Evolutionary conservation across 2,797 vertebrate species (phyloP).

Genomic region (Rachycentron canadum): DNA sequence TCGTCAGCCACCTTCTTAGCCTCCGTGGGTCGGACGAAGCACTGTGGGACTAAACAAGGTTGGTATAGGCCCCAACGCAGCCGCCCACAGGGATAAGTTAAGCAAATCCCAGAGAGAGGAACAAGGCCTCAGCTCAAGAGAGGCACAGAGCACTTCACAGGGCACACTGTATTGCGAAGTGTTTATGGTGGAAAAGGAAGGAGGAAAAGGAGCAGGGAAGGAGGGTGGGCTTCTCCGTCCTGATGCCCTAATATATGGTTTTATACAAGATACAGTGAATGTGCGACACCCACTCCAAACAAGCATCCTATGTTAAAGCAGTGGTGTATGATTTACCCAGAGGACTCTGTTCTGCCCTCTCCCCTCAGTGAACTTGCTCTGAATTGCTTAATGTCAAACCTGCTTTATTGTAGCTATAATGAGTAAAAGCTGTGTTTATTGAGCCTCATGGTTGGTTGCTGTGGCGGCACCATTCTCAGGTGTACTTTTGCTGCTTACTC

Average conservation of each 20-base stretch:
- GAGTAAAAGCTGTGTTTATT: constrained; percentile 73
- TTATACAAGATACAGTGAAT: constrained; percentile 27
- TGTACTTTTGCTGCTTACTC: constrained; percentile 70
- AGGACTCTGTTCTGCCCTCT: constrained; percentile 41
- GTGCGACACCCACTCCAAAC: constrained; percentile 23
- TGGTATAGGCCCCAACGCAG: constrained; percentile 99
- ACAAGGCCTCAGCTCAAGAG: constrained; percentile 92
- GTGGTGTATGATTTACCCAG: constrained; percentile 24
- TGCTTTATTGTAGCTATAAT: constrained; percentile 69
- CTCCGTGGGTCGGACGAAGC: constrained; percentile 98
- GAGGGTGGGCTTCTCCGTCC: constrained; percentile 81
- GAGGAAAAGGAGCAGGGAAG: constrained; percentile 83
- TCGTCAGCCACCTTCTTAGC: constrained; percentile 99
- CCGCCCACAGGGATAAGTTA: constrained; percentile 99
- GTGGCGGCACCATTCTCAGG: constrained; percentile 64
- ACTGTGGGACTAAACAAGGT: constrained; percentile 99
- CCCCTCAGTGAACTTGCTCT: constrained; percentile 47
- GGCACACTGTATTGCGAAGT: constrained; percentile 92
- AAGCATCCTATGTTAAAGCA: constrained; percentile 80
- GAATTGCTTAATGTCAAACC: constrained; percentile 61
- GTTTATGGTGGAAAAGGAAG: constrained; percentile 82
- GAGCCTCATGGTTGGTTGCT: constrained; percentile 65
- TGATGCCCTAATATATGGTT: constrained; percentile 57
- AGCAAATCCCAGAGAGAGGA: constrained; percentile 96
- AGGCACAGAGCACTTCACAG: constrained; percentile 95